Evolutionary conservation across 2,888 invertebrate genomes (phyloP).

Genomic region (Agonopterix alstromeriana): DNA sequence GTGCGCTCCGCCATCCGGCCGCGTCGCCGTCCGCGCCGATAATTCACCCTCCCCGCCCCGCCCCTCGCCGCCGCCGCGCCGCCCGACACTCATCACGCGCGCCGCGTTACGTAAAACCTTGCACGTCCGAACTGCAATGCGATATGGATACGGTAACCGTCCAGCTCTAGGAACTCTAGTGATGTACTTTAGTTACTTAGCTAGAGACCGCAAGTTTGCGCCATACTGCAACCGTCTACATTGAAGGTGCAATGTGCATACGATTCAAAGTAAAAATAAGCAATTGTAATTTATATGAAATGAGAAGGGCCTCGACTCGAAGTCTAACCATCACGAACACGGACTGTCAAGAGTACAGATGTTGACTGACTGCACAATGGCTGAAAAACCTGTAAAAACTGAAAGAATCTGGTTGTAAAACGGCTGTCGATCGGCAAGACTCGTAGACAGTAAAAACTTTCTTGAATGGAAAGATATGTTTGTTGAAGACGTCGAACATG

Average conservation of each 20-base stretch:
- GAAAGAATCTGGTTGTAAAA: not conserved
- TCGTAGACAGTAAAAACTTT: not conserved
- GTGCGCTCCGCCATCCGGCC: slow-evolving; percentile 8
- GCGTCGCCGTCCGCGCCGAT: slow-evolving; percentile 17
- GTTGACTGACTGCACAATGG: slow-evolving; percentile 8
- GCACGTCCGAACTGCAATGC: slow-evolving; percentile 32
- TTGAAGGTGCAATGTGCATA: slow-evolving; percentile 17
- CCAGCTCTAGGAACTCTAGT: too few relatives aligned
- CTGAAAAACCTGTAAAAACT: not conserved
- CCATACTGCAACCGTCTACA: too few relatives aligned
- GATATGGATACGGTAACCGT: slow-evolving; percentile 9
- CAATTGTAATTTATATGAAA: too few relatives aligned
- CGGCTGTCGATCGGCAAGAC: not conserved
- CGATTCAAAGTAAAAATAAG: slow-evolving; percentile 5
- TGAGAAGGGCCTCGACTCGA: too few relatives aligned
- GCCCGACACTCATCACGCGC: too few relatives aligned
- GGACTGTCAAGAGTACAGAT: slow-evolving; percentile 1
- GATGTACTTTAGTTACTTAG: too few relatives aligned
- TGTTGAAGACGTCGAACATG: too few relatives aligned
- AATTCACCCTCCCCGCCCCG: slow-evolving; percentile 28
- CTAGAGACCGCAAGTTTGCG: too few relatives aligned
- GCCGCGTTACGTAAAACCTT: slow-evolving; percentile 41
- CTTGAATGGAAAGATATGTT: too few relatives aligned
- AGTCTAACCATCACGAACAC: too few relatives aligned
- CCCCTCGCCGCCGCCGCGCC: slow-evolving; percentile 19